A percentile compares a stretch with the other conserved stretches of the same genome.
Evolutionary conservation across 2,113 vertebrate genomes (phyloP).

Genomic region (Mionectes macconnelli): DNA sequence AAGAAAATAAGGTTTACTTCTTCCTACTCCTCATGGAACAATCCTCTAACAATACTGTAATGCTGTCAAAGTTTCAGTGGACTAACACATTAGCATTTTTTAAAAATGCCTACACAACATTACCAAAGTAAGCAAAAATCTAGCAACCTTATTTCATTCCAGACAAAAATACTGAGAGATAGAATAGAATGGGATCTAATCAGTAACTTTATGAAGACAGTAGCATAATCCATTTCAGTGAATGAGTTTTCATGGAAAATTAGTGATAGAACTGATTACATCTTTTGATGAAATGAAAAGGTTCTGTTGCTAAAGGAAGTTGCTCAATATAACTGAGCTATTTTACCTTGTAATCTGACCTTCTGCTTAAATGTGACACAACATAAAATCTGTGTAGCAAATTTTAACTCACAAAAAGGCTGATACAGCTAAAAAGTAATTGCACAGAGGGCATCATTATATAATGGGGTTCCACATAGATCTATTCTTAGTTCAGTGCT

Average conservation of each 20-base stretch:
- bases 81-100: not conserved
- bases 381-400: conserved; percentile 21
- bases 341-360: conserved; percentile 45
- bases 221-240: not conserved
- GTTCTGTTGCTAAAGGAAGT: conserved; percentile 26
- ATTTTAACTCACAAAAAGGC: conserved; percentile 50
- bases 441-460: conserved; percentile 62
- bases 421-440: conserved; percentile 60
- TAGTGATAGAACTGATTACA: conserved; percentile 15
- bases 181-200: not conserved
- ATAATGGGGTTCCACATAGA: conserved; percentile 59
- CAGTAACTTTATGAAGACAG: conserved; percentile 9
- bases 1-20: not conserved
- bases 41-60: not conserved
- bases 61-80: not conserved
- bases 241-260: conserved; percentile 32
- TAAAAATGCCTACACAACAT: not conserved
- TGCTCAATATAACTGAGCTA: not conserved
- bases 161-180: not conserved
- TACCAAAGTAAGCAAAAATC: not conserved
- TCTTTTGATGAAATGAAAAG: conserved; percentile 19
- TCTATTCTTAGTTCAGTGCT: conserved; percentile 62
- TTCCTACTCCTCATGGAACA: not conserved
- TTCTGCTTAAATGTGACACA: conserved; percentile 51
- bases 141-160: not conserved